phyloP scores from a whole-genome alignment of 2,113 vertebrate species.

The Lasiurus cinereus region DNA sequence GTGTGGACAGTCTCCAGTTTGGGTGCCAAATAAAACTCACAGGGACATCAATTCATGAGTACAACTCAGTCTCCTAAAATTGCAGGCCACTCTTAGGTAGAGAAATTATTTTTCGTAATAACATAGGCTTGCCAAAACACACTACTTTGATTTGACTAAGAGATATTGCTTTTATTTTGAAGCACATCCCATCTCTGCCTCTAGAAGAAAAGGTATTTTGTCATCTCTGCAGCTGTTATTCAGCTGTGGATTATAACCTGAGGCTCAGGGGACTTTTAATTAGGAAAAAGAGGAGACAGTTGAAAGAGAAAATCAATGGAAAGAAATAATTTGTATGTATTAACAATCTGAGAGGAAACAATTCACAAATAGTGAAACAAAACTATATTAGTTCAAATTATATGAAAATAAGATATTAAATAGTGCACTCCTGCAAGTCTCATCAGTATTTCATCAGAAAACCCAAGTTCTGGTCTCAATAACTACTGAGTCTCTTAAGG shows the following conservation, averaged over 20 bases:
- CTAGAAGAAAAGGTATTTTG: neutral
- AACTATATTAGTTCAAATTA: slow-evolving; percentile 6
- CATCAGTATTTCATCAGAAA: slow-evolving; percentile 35
- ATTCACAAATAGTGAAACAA: slow-evolving; percentile 22
- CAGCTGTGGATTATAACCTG: neutral
- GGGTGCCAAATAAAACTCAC: neutral
- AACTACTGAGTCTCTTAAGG: neutral
- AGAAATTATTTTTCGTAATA: slow-evolving; percentile 32
- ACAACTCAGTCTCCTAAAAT: neutral
- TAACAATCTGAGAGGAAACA: slow-evolving; percentile 27
- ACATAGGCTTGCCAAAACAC: neutral
- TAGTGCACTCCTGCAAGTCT: neutral
- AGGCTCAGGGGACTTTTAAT: neutral
- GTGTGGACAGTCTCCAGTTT: neutral
- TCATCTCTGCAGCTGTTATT: neutral
- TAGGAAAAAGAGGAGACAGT: slow-evolving; percentile 8
- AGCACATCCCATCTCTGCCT: neutral
- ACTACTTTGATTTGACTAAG: neutral
- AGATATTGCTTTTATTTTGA: slow-evolving; percentile 17
- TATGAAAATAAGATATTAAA: slow-evolving; percentile 49
- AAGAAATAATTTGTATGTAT: neutral
- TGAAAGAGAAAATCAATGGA: neutral
- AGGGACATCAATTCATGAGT: neutral
- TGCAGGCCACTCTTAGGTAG: neutral
- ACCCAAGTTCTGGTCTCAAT: neutral